phyloP scores from a whole-genome alignment of 2,888 invertebrate genomes.

The Anarsia innoxiella region DNA sequence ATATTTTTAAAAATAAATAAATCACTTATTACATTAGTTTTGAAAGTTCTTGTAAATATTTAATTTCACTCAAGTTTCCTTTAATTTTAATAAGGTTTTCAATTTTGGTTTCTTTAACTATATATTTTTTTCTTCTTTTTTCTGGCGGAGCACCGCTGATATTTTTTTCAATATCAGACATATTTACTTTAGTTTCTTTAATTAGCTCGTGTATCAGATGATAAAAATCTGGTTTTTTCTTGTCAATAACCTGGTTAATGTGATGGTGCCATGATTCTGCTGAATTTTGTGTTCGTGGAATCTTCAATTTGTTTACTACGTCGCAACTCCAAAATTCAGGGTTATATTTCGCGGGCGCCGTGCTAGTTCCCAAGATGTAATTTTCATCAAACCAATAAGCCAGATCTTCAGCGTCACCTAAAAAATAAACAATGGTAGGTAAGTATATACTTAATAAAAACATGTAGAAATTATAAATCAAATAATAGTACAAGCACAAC shows the following conservation, averaged over 20 bases:
- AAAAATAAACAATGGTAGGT: no score
- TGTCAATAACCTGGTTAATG: conserved; percentile 8
- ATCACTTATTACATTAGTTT: no score
- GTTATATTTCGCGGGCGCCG: conserved; percentile 10
- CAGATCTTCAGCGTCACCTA: no score
- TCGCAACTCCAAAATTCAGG: conserved; percentile 10
- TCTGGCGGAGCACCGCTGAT: neutral
- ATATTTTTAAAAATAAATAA: no score
- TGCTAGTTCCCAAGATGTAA: conserved; percentile 7
- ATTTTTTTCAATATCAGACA: neutral
- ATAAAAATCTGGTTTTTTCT: conserved; percentile 4
- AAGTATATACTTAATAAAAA: no score
- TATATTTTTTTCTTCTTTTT: neutral
- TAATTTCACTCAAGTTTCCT: no score
- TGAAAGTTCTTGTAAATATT: no score
- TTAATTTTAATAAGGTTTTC: neutral
- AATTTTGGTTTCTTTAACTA: neutral
- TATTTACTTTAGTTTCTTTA: neutral
- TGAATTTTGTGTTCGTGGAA: conserved; percentile 10
- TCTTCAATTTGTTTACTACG: conserved; percentile 9
- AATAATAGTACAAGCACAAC: no score
- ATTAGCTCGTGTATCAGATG: neutral
- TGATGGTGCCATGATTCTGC: conserved; percentile 12
- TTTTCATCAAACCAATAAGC: conserved; percentile 10
- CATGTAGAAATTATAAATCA: no score